These are phyloP conservation scores for Cheilosia impressa DNA, from an alignment of 2,888 invertebrate genomes.

Conservation along the genomic window DNA sequence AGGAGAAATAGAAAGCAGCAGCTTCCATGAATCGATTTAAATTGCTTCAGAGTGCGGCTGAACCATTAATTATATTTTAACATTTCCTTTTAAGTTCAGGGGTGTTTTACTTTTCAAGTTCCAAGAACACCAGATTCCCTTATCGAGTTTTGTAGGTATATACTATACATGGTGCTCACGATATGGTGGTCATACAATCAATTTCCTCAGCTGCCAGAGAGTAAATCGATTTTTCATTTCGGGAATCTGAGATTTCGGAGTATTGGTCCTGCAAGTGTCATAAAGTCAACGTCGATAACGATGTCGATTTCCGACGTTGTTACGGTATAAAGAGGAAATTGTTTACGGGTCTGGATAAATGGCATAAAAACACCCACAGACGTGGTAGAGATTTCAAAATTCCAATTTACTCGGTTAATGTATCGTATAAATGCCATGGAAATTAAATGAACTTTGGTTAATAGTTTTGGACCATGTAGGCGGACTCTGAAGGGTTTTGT, in stretches of 20 bases:
- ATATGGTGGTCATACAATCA: conserved; percentile 27
- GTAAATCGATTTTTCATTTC: conserved; percentile 44
- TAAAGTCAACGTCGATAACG: conserved; percentile 31
- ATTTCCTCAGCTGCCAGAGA: conserved; percentile 34
- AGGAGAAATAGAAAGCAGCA: conserved; percentile 7
- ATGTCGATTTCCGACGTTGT: conserved; percentile 31
- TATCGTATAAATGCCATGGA: conserved; percentile 27
- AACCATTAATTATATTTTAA: conserved; percentile 39
- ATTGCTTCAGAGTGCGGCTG: conserved; percentile 13
- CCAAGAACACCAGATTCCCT: background rate
- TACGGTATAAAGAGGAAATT: conserved; percentile 30
- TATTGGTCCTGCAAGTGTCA: conserved; percentile 40
- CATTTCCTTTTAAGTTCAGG: conserved; percentile 6
- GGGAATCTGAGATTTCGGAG: conserved; percentile 20
- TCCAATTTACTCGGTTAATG: conserved; percentile 34
- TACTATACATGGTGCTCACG: no score
- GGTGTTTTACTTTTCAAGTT: conserved; percentile 7
- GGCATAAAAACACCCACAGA: background rate
- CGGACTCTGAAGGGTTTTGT: background rate
- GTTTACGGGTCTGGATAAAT: conserved; percentile 21
- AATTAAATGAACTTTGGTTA: conserved; percentile 23
- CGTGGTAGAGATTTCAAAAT: conserved; percentile 19
- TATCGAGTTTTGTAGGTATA: background rate
- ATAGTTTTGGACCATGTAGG: conserved; percentile 15
- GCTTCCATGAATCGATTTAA: conserved; percentile 22